Base-by-base conservation (phyloP, 2,888 invertebrate genomes). In the Xanthostigma xanthostigma region DNA sequence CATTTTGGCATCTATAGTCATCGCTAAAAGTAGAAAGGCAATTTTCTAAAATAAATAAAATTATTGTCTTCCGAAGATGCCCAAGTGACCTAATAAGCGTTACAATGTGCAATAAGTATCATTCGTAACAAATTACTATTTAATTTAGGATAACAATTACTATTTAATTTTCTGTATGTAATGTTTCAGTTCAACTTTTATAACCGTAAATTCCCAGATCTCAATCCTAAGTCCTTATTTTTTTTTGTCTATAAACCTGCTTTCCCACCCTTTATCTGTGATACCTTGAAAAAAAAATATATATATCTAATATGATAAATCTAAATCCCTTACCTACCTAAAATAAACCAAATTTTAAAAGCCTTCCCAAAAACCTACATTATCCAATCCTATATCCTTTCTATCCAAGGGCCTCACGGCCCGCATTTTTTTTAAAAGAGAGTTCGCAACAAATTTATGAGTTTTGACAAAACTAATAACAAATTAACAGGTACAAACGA, bases 371-470 rank as follows among this genome's bases (percentile, higher is more conserved):
- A 8, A 10, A 33, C 42, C 42, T 38, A 33, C 17, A 41, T 14
- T 13, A 17, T 43, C 38, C 12, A 42, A 38, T 44, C 52, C 36
- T 39, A 12, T 33, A n/a, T 52, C 50, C 52, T 41, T 12, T 48
- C 50, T 44, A 44, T 45, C 48, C 50, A 46, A 42, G 52, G 50
- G 50, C 48, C 53, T 49, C 45, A 41, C 43, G 50, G 53, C 47
- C 50, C 50, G 45, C 53, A 49, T 51, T 48, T 44, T 36, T 37
- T 42, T 49, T 49, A 38, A 46, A 13, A 45, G 49, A 48, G 50
- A 48, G 50, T 48, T 36, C 10, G 10, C 1, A 44, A 8, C 12
- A 34, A 13, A 39, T 1, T 14, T 9, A 39, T 11, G 40, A 14
- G 12, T 39, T 27, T 27, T 27, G 27, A 39, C 12, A 39, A 39